Conservation (phyloP, 2,113 vertebrate species). For the Chionis minor region DNA sequence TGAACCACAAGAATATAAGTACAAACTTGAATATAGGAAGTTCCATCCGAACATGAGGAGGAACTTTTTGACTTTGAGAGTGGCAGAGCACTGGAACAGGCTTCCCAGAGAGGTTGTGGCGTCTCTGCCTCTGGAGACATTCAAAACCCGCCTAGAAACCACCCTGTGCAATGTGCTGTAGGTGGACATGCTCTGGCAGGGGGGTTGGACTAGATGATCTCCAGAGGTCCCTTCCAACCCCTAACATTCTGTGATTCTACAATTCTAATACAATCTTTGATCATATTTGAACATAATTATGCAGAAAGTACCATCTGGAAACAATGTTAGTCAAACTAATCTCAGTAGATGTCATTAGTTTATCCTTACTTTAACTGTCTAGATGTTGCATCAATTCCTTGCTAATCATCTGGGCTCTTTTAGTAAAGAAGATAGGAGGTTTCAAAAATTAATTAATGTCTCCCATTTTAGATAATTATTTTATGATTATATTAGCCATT, state of each 20-base stretch:
- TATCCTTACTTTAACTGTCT: background rate
- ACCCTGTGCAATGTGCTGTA: no score
- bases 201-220: no score
- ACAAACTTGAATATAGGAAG: no score
- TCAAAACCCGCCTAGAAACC: no score
- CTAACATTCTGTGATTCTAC: no score
- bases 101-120: no score
- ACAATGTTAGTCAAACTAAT: background rate
- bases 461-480: background rate
- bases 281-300: background rate
- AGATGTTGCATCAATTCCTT: background rate
- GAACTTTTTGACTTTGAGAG: no score
- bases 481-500: background rate
- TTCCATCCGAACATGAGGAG: no score
- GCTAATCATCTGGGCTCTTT: background rate
- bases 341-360: background rate
- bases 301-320: background rate
- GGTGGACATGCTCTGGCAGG: no score
- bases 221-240: no score
- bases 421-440: background rate
- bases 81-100: no score
- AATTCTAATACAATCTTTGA: background rate
- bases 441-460: background rate
- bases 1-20: background rate
- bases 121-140: no score